phyloP scores from a whole-genome alignment of 1,140 invertebrate species.

The Spodoptera litura region DNA sequence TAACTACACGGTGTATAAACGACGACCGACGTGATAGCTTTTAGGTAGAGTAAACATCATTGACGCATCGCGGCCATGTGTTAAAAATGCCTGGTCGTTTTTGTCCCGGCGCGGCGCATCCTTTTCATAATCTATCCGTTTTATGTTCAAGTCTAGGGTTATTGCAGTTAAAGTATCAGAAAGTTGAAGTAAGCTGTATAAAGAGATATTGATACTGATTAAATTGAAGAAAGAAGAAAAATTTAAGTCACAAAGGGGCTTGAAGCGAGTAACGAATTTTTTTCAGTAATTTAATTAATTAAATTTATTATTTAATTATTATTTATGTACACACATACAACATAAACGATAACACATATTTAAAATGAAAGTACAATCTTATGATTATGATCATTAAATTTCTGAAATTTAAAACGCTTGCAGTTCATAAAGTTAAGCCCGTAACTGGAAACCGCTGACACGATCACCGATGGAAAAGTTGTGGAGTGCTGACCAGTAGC shows the following conservation, averaged over 20 bases:
- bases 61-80: slow-evolving; percentile 56
- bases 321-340: no score
- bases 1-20: slow-evolving; percentile 12
- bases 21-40: slow-evolving; percentile 60
- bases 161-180: slow-evolving; percentile 16
- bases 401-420: neutral
- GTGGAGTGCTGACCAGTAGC: slow-evolving; percentile 10
- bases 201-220: no score
- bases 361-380: no score
- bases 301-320: no score
- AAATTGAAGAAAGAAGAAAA: no score
- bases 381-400: no score
- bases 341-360: no score
- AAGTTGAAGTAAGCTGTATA: neutral
- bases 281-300: no score
- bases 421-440: neutral
- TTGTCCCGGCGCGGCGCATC: slow-evolving; percentile 13
- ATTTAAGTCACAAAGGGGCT: no score
- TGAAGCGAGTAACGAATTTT: no score
- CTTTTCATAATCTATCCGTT: slow-evolving; percentile 46
- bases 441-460: slow-evolving; percentile 30
- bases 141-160: slow-evolving; percentile 22
- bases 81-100: slow-evolving; percentile 55
- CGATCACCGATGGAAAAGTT: slow-evolving; percentile 3
- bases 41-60: slow-evolving; percentile 74